Evolutionary conservation across 1,140 invertebrate genomes (phyloP).

Genomic region (Leptinotarsa lineolata): DNA sequence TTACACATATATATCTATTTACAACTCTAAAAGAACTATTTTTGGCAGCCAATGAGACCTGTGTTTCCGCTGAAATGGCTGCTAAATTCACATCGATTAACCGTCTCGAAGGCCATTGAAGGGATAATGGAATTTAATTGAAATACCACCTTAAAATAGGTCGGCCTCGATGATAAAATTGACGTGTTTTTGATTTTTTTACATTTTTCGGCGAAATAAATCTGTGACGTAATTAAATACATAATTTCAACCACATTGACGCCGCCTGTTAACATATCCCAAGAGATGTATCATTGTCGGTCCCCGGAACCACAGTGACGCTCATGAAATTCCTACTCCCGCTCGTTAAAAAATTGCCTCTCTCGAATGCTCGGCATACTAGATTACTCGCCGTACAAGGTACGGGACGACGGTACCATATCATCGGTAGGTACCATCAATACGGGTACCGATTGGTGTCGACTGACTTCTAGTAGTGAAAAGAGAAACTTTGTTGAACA

Average conservation of each 20-base stretch:
- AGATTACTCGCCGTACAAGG: background rate
- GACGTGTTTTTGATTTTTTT: too few species aligned
- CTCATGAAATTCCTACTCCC: background rate
- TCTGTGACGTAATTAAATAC: background rate
- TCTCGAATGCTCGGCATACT: background rate
- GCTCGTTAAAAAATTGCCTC: background rate
- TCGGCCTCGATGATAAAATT: too few species aligned
- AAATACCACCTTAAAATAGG: too few species aligned
- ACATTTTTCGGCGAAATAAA: too few species aligned
- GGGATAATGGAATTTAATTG: too few species aligned
- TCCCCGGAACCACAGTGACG: background rate
- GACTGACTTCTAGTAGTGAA: slow-evolving; percentile 5
- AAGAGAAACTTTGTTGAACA: background rate
- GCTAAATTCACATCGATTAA: too few species aligned
- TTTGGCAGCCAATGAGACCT: too few species aligned
- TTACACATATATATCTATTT: too few species aligned
- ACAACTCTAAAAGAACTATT: too few species aligned
- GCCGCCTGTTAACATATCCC: background rate
- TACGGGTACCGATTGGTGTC: background rate
- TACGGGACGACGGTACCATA: background rate
- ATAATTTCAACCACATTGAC: background rate
- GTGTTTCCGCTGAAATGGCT: too few species aligned
- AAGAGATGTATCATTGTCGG: background rate
- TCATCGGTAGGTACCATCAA: background rate
- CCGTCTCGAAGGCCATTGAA: too few species aligned